phyloP scores from a whole-genome alignment of 2,888 invertebrate species.

The Actias luna region DNA sequence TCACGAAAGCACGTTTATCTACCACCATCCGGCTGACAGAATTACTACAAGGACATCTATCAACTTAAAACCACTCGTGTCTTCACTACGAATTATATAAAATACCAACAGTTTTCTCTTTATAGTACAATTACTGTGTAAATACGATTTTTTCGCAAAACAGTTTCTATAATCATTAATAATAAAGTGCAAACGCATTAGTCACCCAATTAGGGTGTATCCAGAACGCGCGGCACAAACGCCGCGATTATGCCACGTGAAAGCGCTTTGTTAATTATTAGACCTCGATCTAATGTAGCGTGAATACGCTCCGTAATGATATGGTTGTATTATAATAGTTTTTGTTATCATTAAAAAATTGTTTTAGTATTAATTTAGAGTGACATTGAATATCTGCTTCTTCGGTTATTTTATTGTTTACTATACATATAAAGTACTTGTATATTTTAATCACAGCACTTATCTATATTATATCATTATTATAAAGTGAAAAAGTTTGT shows the following conservation, averaged over 20 bases:
- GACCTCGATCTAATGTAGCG: constrained; percentile 28
- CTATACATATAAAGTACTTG: too few relatives aligned
- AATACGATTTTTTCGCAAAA: background rate
- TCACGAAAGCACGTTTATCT: too few relatives aligned
- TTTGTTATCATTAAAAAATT: background rate
- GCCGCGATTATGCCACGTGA: constrained; percentile 36
- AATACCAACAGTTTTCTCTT: background rate
- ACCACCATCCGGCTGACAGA: background rate
- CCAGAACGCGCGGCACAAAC: constrained; percentile 26
- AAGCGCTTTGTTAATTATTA: constrained; percentile 41
- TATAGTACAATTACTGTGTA: background rate
- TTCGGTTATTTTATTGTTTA: too few relatives aligned
- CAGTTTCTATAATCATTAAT: background rate
- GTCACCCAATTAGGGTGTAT: constrained; percentile 32
- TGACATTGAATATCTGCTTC: background rate
- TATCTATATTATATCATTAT: too few relatives aligned
- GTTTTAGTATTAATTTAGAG: too few relatives aligned
- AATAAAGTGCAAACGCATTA: constrained; percentile 19
- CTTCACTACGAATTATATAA: background rate
- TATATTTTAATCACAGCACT: too few relatives aligned
- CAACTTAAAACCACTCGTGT: too few relatives aligned
- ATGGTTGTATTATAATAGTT: background rate
- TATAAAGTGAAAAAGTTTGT: too few relatives aligned
- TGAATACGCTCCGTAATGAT: constrained; percentile 21
- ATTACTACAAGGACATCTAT: too few relatives aligned